Evolutionary conservation across 1,140 invertebrate species (phyloP), one percentile per base, ranked within the genome.

Genomic region (Plectrocnemia conspersa): DNA sequence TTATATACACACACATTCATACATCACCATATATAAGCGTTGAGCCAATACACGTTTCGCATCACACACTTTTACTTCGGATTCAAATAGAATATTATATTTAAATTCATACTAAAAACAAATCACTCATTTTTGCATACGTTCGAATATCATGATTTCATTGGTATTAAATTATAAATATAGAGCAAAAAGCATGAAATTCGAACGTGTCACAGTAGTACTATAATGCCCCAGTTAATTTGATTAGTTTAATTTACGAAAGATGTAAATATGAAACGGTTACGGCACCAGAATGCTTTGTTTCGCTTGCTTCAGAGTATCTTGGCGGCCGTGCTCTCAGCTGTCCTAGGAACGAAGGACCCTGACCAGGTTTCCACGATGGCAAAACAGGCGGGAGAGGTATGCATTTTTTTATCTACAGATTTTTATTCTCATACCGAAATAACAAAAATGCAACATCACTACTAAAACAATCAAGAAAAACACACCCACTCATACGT

Each of bases 371-470:
- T 91, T 66, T 83, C 88, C 74, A 84, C 83, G 71, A 89, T 92
- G 85, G 89, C 89, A 76, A 91, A 91, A 77, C 89, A 93, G 77
- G 89, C 89, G 72, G 86, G 88, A 72, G 88, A 93, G 88, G 90
- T 93, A 86, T 81, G 84, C 79, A 56, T 40, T 41, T 41, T 41
- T 23, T 18, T 41, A 18, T n/a, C n/a, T n/a, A n/a, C n/a, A 40
- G 27, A n/a, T 29, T 29, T 9, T 9, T 29, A 29, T 13, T 9
- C 27, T 13, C 7, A 29, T 9, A 29, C n/a, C 7, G 27, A 7
- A 13, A 29, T 29, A 7, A 29, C 27, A 29, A 7, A 13, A 13
- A 13, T 13, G 27, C 27, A 29, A 29, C n/a, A 29, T 7, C 27
- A 29, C 27, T 7, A 29, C 7, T 7, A 29, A 29, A 29, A 29